Conservation (phyloP, 2,113 vertebrate species). For the Rana temporaria region DNA sequence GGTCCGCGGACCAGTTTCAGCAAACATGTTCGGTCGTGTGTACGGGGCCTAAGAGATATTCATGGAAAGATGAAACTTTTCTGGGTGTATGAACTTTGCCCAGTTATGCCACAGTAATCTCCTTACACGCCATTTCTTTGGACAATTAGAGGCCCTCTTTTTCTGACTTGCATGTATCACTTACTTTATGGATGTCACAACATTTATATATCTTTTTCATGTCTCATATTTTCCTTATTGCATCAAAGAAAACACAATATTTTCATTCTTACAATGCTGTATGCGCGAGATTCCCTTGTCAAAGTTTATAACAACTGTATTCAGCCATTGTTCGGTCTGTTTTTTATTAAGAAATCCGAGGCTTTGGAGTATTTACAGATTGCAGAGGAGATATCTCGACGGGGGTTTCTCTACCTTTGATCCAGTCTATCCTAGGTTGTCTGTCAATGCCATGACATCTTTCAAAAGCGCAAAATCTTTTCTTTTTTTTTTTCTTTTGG, state of each 20-base stretch:
- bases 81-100: slow-evolving; percentile 13
- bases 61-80: neutral
- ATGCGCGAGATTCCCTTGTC: slow-evolving; percentile 37
- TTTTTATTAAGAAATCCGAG: slow-evolving; percentile 36
- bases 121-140: neutral
- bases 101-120: neutral
- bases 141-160: slow-evolving; percentile 15
- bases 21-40: too few species aligned
- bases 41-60: too few species aligned
- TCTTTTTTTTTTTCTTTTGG: neutral
- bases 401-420: slow-evolving; percentile 35
- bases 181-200: slow-evolving; percentile 36
- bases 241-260: slow-evolving; percentile 48
- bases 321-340: slow-evolving; percentile 32
- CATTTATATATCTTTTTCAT: slow-evolving; percentile 38
- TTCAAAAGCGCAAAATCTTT: neutral
- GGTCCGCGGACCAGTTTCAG: too few species aligned
- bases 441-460: slow-evolving; percentile 33
- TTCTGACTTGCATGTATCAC: slow-evolving; percentile 31
- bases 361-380: slow-evolving; percentile 30
- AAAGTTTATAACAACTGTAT: slow-evolving; percentile 32
- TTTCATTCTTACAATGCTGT: slow-evolving; percentile 12
- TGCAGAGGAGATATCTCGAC: slow-evolving; percentile 7
- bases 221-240: slow-evolving; percentile 33
- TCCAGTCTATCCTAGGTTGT: slow-evolving; percentile 19